Evolutionary conservation across 2,888 invertebrate genomes (phyloP).

Genomic region (Imbricaverruca yamaguchii): DNA sequence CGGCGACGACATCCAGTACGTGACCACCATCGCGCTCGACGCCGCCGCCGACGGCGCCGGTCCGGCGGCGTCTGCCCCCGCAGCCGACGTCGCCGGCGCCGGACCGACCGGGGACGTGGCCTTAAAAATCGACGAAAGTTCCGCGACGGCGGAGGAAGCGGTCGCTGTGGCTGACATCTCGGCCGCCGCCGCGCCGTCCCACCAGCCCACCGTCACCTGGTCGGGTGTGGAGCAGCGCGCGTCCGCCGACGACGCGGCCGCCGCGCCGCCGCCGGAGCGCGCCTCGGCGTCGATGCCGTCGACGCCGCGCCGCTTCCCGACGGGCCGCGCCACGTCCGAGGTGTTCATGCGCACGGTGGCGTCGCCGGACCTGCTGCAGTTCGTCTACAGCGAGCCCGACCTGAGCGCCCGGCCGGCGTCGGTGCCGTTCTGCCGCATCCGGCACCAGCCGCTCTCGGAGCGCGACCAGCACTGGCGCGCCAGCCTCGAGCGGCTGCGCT

Average conservation of each 20-base stretch:
- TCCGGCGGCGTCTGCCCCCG: not conserved
- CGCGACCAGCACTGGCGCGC: not conserved
- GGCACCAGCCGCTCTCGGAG: not conserved
- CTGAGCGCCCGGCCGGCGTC: not conserved
- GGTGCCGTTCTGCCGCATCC: not conserved
- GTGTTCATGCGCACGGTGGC: constrained; percentile 7
- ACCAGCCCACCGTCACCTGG: not conserved
- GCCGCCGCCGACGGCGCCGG: not conserved
- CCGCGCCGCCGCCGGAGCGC: no score
- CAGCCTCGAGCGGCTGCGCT: not conserved
- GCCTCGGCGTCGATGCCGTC: not conserved
- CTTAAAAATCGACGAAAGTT: no score
- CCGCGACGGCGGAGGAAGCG: no score
- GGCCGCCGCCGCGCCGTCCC: not conserved
- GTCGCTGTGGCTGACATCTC: no score
- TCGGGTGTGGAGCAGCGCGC: not conserved
- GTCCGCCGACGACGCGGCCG: no score
- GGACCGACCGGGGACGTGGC: no score
- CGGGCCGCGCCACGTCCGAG: not conserved
- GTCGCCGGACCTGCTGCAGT: not conserved
- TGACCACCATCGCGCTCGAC: not conserved
- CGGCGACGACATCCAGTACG: not conserved
- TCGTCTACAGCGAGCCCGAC: constrained; percentile 13
- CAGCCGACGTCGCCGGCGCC: no score
- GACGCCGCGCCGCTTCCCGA: not conserved